Evolutionary conservation across 2,113 vertebrate genomes (phyloP).

Genomic region (Nothoprocta pentlandii): DNA sequence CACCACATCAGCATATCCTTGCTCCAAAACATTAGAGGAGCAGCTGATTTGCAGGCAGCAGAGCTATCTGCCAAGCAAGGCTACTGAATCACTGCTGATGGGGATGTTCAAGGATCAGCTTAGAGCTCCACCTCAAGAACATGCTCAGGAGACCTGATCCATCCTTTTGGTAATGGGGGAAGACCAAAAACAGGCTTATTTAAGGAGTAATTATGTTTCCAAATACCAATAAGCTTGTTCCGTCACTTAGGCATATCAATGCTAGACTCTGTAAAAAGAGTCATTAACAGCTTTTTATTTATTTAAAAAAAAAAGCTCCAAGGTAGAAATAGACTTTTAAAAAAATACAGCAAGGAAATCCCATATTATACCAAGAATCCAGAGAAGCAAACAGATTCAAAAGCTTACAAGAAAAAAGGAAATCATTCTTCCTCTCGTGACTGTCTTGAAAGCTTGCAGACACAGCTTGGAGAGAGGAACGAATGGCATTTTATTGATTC

Average conservation of each 20-base stretch:
- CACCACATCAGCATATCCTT: not conserved
- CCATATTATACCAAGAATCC: not conserved
- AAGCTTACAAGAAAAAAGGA: not conserved
- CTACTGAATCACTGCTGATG: not conserved
- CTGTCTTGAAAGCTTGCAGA: not conserved
- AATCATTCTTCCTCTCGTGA: not conserved
- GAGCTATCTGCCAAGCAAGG: not conserved
- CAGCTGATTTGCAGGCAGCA: not conserved
- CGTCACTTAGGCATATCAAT: not conserved
- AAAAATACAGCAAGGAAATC: not conserved
- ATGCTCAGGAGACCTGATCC: not conserved
- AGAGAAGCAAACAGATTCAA: not conserved
- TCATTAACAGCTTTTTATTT: not conserved
- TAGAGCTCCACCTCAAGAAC: not conserved
- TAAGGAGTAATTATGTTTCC: not conserved
- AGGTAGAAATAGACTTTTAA: not conserved
- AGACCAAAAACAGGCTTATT: not conserved
- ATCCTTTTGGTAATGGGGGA: not conserved
- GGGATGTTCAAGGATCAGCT: not conserved
- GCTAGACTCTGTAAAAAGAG: not conserved
- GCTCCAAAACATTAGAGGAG: not conserved
- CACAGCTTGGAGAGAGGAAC: not conserved
- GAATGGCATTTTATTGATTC: not conserved
- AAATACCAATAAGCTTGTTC: not conserved
- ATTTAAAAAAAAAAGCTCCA: no score